These are phyloP conservation scores for Leuciscus idus DNA, from an alignment of 2,113 vertebrate species.

Conservation along the genomic window DNA sequence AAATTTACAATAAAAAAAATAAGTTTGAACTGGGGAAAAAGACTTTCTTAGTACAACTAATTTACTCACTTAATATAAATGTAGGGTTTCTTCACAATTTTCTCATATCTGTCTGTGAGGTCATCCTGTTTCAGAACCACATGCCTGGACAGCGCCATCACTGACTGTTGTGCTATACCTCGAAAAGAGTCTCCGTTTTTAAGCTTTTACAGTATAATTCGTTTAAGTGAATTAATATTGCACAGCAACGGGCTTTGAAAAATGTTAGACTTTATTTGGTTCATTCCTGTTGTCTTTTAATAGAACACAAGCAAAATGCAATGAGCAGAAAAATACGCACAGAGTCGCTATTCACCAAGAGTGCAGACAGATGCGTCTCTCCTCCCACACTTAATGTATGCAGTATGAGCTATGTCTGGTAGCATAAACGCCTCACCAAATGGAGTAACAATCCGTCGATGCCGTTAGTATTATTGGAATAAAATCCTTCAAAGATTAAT, in stretches of 20 bases:
- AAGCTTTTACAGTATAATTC: not conserved
- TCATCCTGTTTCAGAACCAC: not conserved
- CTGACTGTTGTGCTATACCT: not conserved
- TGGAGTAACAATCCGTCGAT: not conserved
- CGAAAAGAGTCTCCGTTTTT: not conserved
- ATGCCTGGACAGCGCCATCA: not conserved
- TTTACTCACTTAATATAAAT: not conserved
- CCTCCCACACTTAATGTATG: constrained; percentile 1
- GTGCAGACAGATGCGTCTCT: not conserved
- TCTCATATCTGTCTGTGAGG: not conserved
- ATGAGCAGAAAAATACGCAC: not conserved
- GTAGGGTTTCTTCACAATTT: not conserved
- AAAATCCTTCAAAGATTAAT: not conserved
- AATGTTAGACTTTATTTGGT: not conserved
- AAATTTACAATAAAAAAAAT: not conserved
- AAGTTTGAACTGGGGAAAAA: not conserved
- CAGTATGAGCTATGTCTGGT: not conserved
- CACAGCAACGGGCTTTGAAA: not conserved
- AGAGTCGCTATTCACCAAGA: constrained; percentile 45
- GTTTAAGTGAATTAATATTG: not conserved
- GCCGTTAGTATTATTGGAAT: not conserved
- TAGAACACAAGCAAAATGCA: not conserved
- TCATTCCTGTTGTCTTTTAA: not conserved
- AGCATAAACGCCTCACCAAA: not conserved
- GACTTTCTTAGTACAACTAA: not conserved